These are phyloP conservation scores for Chelonus formosanus DNA, from an alignment of 2,888 invertebrate genomes.

Conservation along the genomic window DNA sequence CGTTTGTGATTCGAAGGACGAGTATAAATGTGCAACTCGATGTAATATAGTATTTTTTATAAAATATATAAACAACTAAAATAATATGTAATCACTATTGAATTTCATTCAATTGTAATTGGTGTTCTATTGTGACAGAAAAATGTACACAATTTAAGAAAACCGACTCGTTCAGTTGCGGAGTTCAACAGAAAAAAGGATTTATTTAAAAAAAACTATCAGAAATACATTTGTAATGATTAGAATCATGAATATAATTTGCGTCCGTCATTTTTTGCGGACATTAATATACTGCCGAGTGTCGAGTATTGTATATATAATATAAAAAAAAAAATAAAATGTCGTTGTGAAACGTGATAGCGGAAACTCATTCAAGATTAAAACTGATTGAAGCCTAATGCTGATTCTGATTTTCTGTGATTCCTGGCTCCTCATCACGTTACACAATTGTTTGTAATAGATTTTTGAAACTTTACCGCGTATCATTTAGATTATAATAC, in stretches of 20 bases:
- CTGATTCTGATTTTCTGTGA: conserved; percentile 1
- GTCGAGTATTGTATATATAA: not conserved
- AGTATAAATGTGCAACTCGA: conserved; percentile 25
- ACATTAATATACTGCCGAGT: too few relatives aligned
- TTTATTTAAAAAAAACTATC: too few relatives aligned
- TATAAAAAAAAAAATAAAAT: not conserved
- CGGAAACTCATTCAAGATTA: not conserved
- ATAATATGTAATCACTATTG: conserved; percentile 21
- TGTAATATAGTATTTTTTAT: conserved; percentile 37
- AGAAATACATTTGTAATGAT: too few relatives aligned
- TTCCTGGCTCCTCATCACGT: conserved; percentile 4
- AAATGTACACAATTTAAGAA: conserved; percentile 4
- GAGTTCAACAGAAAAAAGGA: too few relatives aligned
- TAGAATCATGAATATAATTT: too few relatives aligned
- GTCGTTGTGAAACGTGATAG: conserved; percentile 16
- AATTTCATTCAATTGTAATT: conserved; percentile 7
- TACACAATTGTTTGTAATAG: conserved; percentile 8
- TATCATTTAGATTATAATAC: not conserved
- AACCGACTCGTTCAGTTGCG: too few relatives aligned
- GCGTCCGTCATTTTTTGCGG: too few relatives aligned
- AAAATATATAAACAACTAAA: conserved; percentile 20
- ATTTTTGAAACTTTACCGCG: not conserved
- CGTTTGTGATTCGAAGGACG: conserved; percentile 22
- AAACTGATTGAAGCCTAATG: not conserved
- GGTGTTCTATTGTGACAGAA: conserved; percentile 20